Percentiles rank a stretch among this genome's conserved stretches.
Evolutionary conservation across 2,113 vertebrate genomes (phyloP).

Genomic region (Tiliqua scincoides): DNA sequence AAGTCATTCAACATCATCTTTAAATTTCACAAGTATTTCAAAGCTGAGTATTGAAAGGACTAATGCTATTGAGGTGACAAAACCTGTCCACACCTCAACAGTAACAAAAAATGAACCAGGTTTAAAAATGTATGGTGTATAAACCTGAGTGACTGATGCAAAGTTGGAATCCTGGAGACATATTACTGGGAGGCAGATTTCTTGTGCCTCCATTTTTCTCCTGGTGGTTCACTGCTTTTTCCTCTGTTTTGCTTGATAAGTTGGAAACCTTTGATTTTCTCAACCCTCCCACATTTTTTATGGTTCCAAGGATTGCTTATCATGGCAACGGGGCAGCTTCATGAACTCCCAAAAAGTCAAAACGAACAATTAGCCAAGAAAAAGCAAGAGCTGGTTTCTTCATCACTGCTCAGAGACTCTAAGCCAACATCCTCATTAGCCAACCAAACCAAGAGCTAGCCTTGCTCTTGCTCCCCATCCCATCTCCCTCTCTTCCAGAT

Average conservation of each 20-base stretch:
- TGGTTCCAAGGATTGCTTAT: neutral
- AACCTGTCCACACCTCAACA: neutral
- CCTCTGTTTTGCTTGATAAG: neutral
- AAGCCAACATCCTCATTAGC: conserved; percentile 15
- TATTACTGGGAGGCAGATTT: neutral
- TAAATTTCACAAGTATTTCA: neutral
- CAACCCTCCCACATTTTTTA: neutral
- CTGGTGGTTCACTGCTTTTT: neutral
- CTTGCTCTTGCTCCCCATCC: conserved; percentile 19
- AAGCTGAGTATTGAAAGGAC: neutral
- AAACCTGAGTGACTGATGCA: neutral
- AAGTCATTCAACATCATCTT: neutral
- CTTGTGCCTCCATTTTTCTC: neutral
- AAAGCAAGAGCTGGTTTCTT: neutral
- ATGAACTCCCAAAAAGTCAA: conserved; percentile 27
- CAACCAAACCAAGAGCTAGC: neutral
- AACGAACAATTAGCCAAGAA: neutral
- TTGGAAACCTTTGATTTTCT: neutral
- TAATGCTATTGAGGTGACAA: neutral
- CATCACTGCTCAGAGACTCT: neutral
- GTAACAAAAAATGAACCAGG: neutral
- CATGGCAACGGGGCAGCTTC: neutral
- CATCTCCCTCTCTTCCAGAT: conserved; percentile 15
- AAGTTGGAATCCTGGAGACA: neutral
- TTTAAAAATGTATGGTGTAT: neutral